These are phyloP conservation scores for Sturnus vulgaris DNA, from an alignment of 2,113 vertebrate species.

Conservation along the genomic window DNA sequence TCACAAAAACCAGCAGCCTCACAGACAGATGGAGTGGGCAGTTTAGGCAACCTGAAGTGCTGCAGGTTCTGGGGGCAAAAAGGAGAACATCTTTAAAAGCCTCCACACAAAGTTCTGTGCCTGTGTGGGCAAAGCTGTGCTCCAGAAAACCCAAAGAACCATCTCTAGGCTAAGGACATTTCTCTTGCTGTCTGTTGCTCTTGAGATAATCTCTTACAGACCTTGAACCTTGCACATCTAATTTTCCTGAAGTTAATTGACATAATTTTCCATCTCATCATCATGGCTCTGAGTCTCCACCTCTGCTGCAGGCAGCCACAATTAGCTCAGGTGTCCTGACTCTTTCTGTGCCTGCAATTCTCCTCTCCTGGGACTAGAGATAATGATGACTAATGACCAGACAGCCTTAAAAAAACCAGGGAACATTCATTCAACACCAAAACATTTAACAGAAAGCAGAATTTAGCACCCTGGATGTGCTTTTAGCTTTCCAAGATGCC, in stretches of 20 bases:
- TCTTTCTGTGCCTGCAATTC: neutral
- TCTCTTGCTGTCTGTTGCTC: neutral
- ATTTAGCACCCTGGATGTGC: neutral
- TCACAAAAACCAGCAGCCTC: neutral
- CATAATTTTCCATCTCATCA: neutral
- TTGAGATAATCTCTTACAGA: neutral
- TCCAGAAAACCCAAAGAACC: neutral
- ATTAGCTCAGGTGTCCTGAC: neutral
- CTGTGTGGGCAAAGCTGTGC: neutral
- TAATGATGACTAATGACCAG: neutral
- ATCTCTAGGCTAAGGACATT: neutral
- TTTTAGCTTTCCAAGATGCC: neutral
- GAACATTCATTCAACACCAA: neutral
- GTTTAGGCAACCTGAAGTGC: neutral
- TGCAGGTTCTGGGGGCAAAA: neutral
- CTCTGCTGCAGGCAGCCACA: neutral
- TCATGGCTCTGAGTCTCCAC: neutral
- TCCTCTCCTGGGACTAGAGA: neutral
- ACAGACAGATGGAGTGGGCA: rapidly evolving
- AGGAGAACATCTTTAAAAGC: neutral
- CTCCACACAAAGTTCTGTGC: neutral
- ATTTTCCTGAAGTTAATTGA: neutral
- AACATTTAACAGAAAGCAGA: neutral
- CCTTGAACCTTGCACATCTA: neutral
- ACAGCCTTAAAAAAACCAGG: neutral